A percentile compares a stretch with the other conserved stretches of the same genome.
phyloP scores from a whole-genome alignment of 1,140 invertebrate species.

The Caerostris extrusa region DNA sequence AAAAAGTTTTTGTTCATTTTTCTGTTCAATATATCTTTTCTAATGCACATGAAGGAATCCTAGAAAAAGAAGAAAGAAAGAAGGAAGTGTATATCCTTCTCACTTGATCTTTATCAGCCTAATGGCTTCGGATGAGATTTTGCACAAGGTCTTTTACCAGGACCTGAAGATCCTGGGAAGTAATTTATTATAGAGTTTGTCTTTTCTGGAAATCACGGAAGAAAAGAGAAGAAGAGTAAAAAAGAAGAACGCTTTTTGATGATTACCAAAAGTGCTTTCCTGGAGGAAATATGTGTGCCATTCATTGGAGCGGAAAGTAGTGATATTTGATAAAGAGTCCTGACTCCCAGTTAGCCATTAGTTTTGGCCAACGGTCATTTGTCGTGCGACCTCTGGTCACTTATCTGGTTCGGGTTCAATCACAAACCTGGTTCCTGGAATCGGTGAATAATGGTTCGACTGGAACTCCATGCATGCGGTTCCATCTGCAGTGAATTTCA shows the following conservation, averaged over 20 bases:
- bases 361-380: slow-evolving; percentile 63
- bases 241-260: slow-evolving; percentile 28
- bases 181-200: slow-evolving; percentile 35
- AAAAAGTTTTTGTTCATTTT: too few relatives aligned
- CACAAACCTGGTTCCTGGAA: slow-evolving; percentile 48
- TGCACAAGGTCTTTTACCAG: neutral
- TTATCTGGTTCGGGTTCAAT: slow-evolving; percentile 74
- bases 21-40: too few relatives aligned
- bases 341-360: slow-evolving; percentile 43
- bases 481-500: slow-evolving; percentile 36
- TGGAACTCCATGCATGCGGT: slow-evolving; percentile 41
- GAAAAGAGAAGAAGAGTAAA: slow-evolving; percentile 17
- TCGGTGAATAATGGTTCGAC: slow-evolving; percentile 52
- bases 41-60: too few relatives aligned
- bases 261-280: slow-evolving; percentile 73
- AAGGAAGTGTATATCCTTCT: neutral
- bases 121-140: slow-evolving; percentile 34
- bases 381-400: slow-evolving; percentile 61
- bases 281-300: slow-evolving; percentile 58
- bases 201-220: neutral
- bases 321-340: slow-evolving; percentile 72
- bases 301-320: slow-evolving; percentile 55
- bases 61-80: too few relatives aligned
- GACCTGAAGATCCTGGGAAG: neutral
- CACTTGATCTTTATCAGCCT: slow-evolving; percentile 29